phyloP scores from a whole-genome alignment of 2,888 invertebrate genomes.

The Ctenicera cuprea region DNA sequence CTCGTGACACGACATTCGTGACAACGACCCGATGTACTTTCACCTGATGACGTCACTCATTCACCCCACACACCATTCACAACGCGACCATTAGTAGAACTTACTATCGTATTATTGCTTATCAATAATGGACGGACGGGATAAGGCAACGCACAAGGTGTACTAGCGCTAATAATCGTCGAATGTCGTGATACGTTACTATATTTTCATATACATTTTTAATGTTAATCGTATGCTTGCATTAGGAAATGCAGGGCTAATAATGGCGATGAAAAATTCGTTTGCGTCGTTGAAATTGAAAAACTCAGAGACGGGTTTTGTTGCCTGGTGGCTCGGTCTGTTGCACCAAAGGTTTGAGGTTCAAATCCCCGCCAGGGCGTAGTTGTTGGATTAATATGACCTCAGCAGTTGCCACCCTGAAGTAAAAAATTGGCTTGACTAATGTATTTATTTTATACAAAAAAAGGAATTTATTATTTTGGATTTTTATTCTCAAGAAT shows the following conservation, averaged over 20 bases:
- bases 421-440: no score
- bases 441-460: no score
- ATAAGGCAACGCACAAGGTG: conserved; percentile 16
- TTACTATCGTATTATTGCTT: conserved; percentile 40
- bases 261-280: no score
- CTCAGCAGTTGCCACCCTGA: no score
- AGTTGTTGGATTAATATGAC: no score
- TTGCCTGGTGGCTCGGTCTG: no score
- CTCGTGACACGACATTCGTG: conserved; percentile 54
- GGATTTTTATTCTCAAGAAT: no score
- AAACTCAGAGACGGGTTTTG: no score
- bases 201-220: conserved; percentile 7
- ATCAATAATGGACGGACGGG: conserved; percentile 34
- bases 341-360: no score
- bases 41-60: conserved; percentile 59
- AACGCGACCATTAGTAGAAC: conserved; percentile 37
- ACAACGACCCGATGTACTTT: conserved; percentile 57
- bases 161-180: conserved; percentile 17
- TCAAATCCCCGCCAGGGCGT: no score
- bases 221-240: not conserved
- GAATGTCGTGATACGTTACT: conserved; percentile 31
- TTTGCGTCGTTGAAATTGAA: no score
- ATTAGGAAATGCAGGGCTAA: not conserved
- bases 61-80: conserved; percentile 51
- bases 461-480: no score